A percentile compares a stretch with the other conserved stretches of the same genome.
Evolutionary conservation across 2,113 vertebrate species (phyloP).

Genomic region (Pelvicachromis taeniatus): DNA sequence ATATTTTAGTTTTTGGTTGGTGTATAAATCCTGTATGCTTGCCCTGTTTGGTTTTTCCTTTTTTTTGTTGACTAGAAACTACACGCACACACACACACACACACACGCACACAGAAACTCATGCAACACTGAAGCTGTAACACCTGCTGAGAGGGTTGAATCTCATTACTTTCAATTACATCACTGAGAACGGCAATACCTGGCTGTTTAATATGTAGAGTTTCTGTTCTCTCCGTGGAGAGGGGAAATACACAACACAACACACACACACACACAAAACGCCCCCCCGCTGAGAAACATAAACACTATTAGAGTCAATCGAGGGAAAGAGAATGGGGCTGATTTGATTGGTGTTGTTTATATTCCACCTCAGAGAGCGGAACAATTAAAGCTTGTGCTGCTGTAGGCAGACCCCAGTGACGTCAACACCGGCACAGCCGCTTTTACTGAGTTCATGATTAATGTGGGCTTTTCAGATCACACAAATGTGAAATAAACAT

Average conservation of each 20-base stretch:
- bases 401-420: neutral
- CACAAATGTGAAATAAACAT: neutral
- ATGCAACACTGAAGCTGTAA: neutral
- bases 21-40: neutral
- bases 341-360: conserved; percentile 61
- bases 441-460: neutral
- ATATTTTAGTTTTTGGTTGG: neutral
- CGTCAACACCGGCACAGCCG: neutral
- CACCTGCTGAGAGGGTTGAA: conserved; percentile 58
- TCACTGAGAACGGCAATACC: conserved; percentile 42
- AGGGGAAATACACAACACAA: neutral
- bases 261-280: neutral
- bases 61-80: neutral
- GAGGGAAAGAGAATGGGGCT: conserved; percentile 31
- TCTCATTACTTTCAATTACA: conserved; percentile 72
- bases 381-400: conserved; percentile 24
- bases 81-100: neutral
- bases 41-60: neutral
- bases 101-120: neutral
- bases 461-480: neutral
- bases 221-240: conserved; percentile 20
- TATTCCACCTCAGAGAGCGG: conserved; percentile 43
- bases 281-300: conserved; percentile 42
- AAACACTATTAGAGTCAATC: conserved; percentile 49
- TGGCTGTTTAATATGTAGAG: conserved; percentile 53